Conservation (phyloP, 2,888 invertebrate species). For the Agrochola circellaris region DNA sequence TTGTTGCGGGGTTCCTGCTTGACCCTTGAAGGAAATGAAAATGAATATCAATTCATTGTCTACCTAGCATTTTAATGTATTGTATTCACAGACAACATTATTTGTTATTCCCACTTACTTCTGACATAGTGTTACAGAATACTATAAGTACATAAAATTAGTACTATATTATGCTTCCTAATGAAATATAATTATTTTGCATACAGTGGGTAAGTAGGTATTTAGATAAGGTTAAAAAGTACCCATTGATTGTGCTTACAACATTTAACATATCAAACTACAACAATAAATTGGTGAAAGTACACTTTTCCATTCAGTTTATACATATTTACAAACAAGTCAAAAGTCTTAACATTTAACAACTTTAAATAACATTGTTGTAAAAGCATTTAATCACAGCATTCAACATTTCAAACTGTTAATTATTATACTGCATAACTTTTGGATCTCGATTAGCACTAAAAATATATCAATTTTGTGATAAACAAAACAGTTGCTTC, state of each 20-base stretch:
- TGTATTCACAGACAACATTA: background rate
- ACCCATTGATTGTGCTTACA: slow-evolving; percentile 1
- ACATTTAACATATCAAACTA: slow-evolving; percentile 2
- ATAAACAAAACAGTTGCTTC: slow-evolving; percentile 81
- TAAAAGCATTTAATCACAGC: background rate
- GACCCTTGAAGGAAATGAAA: slow-evolving; percentile 89
- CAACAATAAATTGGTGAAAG: background rate
- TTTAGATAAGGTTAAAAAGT: background rate
- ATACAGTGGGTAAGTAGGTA: background rate
- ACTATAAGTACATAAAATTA: background rate
- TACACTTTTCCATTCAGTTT: background rate
- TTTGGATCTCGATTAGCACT: background rate
- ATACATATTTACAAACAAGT: slow-evolving; percentile 4
- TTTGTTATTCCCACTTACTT: background rate
- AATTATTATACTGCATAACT: background rate
- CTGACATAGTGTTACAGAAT: background rate
- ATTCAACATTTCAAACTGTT: background rate
- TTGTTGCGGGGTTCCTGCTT: slow-evolving; percentile 88
- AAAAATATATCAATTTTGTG: slow-evolving; percentile 71
- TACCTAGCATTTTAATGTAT: slow-evolving; percentile 1
- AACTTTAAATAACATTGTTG: too few relatives aligned
- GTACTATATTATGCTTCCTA: background rate
- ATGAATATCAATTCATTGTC: slow-evolving; percentile 69
- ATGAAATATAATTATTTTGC: background rate
- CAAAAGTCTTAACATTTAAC: background rate